phyloP scores from a whole-genome alignment of 2,888 invertebrate genomes.

The Amitus sp. region DNA sequence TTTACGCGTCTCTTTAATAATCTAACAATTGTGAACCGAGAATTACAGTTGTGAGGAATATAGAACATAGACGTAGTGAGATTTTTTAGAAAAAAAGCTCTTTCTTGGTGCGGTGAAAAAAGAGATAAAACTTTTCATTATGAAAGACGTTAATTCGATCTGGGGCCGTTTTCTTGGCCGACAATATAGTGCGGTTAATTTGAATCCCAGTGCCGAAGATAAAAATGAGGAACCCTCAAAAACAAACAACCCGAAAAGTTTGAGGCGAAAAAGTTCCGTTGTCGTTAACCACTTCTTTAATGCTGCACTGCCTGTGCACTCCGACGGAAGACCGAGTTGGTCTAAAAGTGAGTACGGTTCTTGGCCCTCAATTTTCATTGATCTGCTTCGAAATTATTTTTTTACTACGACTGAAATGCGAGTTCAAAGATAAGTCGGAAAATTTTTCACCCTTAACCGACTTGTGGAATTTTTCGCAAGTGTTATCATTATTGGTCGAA shows the following conservation, averaged over 20 bases:
- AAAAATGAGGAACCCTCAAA: constrained; percentile 33
- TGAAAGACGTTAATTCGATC: constrained; percentile 74
- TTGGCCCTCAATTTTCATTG: not conserved
- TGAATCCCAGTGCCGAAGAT: constrained; percentile 45
- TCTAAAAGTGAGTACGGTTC: constrained; percentile 66
- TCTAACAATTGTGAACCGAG: not conserved
- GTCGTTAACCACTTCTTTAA: constrained; percentile 66
- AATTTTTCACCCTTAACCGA: too few species aligned
- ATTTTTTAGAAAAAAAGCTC: too few species aligned
- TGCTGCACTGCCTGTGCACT: constrained; percentile 65
- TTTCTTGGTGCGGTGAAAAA: not conserved
- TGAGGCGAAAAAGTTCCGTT: constrained; percentile 63
- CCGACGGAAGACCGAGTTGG: constrained; percentile 61
- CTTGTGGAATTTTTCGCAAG: too few species aligned
- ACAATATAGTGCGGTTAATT: constrained; percentile 70
- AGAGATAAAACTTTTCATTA: constrained; percentile 45
- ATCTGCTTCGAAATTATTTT: too few species aligned
- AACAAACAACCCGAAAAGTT: constrained; percentile 48
- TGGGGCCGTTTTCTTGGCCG: constrained; percentile 69
- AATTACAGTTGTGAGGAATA: not conserved
- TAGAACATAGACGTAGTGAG: too few species aligned
- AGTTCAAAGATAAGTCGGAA: too few species aligned
- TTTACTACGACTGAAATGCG: too few species aligned
- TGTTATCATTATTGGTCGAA: too few species aligned
- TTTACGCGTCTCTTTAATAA: constrained; percentile 1